Conservation (phyloP, 2,888 invertebrate genomes). For the Sturmia bella region DNA sequence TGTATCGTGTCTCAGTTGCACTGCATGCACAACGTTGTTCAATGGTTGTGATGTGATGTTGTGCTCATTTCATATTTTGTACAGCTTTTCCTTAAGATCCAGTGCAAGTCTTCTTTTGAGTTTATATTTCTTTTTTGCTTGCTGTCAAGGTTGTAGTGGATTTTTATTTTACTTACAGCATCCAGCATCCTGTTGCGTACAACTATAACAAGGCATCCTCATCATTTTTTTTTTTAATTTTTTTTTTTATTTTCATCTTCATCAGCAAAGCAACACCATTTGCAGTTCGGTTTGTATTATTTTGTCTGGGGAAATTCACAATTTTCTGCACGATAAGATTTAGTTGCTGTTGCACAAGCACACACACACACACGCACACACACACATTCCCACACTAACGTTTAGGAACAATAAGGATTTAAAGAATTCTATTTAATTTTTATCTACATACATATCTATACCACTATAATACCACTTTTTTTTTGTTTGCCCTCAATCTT, state of each 20-base stretch:
- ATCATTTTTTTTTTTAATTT: too few relatives aligned
- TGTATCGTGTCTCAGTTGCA: slow-evolving; percentile 8
- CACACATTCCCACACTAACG: not conserved
- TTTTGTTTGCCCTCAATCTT: not conserved
- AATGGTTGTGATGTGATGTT: slow-evolving; percentile 33
- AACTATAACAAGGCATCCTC: slow-evolving; percentile 41
- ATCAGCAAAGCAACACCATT: slow-evolving; percentile 54
- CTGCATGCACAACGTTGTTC: slow-evolving; percentile 31
- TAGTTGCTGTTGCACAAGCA: slow-evolving; percentile 74
- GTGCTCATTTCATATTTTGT: slow-evolving; percentile 21
- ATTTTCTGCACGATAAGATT: slow-evolving; percentile 81
- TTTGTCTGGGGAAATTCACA: slow-evolving; percentile 79
- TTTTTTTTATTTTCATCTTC: slow-evolving; percentile 42
- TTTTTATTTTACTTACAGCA: slow-evolving; percentile 48
- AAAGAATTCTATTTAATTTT: slow-evolving; percentile 29
- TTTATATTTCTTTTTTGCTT: slow-evolving; percentile 47
- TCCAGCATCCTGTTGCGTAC: slow-evolving; percentile 62
- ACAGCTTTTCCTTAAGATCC: slow-evolving; percentile 46
- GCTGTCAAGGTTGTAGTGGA: slow-evolving; percentile 59
- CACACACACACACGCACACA: slow-evolving; percentile 5
- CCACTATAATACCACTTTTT: slow-evolving; percentile 42
- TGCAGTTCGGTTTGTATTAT: slow-evolving; percentile 58
- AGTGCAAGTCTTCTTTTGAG: slow-evolving; percentile 43
- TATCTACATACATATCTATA: slow-evolving; percentile 40
- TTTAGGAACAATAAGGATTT: slow-evolving; percentile 14